A percentile compares a stretch with the other conserved stretches of the same genome.
phyloP scores from a whole-genome alignment of 2,888 invertebrate genomes.

The Agrochola circellaris region DNA sequence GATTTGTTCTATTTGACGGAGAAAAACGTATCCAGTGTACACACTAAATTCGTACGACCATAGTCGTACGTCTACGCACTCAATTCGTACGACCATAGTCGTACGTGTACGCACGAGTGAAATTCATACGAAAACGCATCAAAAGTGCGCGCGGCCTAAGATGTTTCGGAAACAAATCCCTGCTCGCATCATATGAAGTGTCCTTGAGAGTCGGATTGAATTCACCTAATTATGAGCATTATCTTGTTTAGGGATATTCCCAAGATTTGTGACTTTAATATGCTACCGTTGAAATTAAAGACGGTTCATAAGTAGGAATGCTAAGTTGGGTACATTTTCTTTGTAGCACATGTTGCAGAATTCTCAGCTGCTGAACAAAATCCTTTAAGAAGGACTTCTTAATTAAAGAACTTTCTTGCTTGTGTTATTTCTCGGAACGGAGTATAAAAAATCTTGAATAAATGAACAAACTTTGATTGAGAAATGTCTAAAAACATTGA shows the following conservation, averaged over 20 bases:
- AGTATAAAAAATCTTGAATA: background rate
- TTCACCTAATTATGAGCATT: slow-evolving; percentile 50
- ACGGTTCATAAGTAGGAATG: slow-evolving; percentile 5
- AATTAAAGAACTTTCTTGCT: background rate
- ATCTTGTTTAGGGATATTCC: slow-evolving; percentile 21
- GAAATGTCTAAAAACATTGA: background rate
- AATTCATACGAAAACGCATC: too few species aligned
- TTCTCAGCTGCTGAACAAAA: slow-evolving; percentile 30
- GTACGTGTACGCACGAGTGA: too few species aligned
- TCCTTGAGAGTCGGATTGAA: slow-evolving; percentile 32
- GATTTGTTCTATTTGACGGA: too few species aligned
- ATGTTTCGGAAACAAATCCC: slow-evolving; percentile 56
- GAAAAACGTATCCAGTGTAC: too few species aligned
- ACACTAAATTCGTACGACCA: too few species aligned
- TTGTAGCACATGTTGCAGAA: slow-evolving; percentile 24
- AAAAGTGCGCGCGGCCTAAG: background rate
- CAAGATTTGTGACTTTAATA: slow-evolving; percentile 21
- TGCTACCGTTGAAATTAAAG: slow-evolving; percentile 19
- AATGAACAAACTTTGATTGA: background rate
- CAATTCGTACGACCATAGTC: too few species aligned
- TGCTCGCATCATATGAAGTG: slow-evolving; percentile 44
- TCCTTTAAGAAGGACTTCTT: background rate
- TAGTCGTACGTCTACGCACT: too few species aligned
- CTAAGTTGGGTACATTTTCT: slow-evolving; percentile 3
- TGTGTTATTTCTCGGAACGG: background rate